phyloP scores from a whole-genome alignment of 2,888 invertebrate species.

The Chymomyza fuscimana region DNA sequence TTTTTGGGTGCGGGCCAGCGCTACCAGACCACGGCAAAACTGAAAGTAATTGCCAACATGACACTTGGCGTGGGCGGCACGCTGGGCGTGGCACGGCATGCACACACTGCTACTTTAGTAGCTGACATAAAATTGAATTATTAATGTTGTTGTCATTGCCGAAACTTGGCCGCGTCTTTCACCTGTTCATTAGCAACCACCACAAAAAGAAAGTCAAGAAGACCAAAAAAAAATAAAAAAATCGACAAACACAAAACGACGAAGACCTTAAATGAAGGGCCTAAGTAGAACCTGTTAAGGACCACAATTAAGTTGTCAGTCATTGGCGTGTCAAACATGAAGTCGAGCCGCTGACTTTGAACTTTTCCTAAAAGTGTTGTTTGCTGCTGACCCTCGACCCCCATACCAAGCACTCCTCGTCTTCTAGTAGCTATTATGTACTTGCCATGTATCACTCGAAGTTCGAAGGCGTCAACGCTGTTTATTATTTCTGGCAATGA shows the following conservation, averaged over 20 bases:
- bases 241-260: background rate
- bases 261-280: background rate
- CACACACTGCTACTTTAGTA: background rate
- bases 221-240: too few species aligned
- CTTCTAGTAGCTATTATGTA: background rate
- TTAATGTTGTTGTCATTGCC: constrained; percentile 69
- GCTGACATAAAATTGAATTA: constrained; percentile 59
- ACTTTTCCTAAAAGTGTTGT: constrained; percentile 26
- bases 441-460: background rate
- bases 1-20: background rate
- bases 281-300: constrained; percentile 56
- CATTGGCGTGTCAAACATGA: constrained; percentile 40
- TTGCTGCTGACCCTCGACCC: background rate
- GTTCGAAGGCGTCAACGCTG: background rate
- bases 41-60: constrained; percentile 66
- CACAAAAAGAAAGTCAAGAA: background rate
- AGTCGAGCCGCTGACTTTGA: constrained; percentile 38
- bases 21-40: constrained; percentile 35
- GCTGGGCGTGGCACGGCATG: background rate
- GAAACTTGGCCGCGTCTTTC: constrained; percentile 54
- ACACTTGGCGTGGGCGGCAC: background rate
- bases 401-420: background rate
- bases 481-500: background rate
- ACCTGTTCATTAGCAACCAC: constrained; percentile 36
- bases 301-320: constrained; percentile 70